These are phyloP conservation scores for Candidula unifasciata DNA, from an alignment of 2,888 invertebrate genomes.

Conservation along the genomic window DNA sequence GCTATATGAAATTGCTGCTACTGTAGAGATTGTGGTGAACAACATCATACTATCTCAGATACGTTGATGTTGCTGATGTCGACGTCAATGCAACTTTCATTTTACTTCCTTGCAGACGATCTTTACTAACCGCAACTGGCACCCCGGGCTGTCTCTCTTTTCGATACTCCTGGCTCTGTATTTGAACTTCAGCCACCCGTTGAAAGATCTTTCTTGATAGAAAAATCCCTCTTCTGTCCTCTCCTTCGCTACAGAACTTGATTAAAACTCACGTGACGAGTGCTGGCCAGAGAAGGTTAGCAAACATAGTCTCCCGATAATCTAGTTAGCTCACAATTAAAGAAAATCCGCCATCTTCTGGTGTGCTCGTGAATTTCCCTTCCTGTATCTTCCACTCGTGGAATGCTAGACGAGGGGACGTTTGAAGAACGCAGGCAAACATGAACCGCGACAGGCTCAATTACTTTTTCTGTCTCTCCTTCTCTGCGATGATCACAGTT, in stretches of 20 bases:
- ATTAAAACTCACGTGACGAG: constrained; percentile 48
- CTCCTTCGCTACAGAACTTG: constrained; percentile 48
- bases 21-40: background rate
- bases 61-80: background rate
- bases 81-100: constrained; percentile 1
- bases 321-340: constrained; percentile 49
- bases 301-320: constrained; percentile 47
- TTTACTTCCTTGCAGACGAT: background rate
- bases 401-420: constrained; percentile 40
- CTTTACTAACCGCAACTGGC: constrained; percentile 6
- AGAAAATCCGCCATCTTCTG: constrained; percentile 44
- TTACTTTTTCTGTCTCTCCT: background rate
- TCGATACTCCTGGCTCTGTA: constrained; percentile 20
- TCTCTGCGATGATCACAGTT: background rate
- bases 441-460: constrained; percentile 10
- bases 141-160: constrained; percentile 10
- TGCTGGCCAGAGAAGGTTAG: constrained; percentile 39
- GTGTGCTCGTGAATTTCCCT: constrained; percentile 38
- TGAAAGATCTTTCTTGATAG: constrained; percentile 40
- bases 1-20: background rate
- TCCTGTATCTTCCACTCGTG: constrained; percentile 43
- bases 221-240: constrained; percentile 39
- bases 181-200: constrained; percentile 35
- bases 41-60: background rate
- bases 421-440: constrained; percentile 46